Evolutionary conservation across 2,797 vertebrate species (phyloP), one percentile per base, ranked within the genome.

Genomic region (Nyctibius grandis): DNA sequence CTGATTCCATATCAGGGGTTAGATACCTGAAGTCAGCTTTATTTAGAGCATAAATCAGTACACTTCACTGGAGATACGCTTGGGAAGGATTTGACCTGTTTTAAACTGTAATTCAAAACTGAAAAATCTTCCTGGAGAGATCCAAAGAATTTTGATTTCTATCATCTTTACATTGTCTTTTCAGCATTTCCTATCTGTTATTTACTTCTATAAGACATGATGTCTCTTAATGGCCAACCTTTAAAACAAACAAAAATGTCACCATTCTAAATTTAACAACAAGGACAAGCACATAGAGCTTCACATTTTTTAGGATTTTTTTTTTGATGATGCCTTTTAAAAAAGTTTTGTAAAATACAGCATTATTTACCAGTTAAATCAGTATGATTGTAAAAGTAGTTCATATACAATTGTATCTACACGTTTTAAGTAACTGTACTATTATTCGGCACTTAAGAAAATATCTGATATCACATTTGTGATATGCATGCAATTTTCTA

Each of bases 271-370:
- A 60, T 3, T 13, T 26, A 83, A 53, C 2, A 73, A 54, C 9
- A 54, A 26, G 22, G 16, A 42, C 11, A n/a, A 0, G 0, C 17
- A 60, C 3, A 15, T 1, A 25, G 9, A 28, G 7, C 10, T 56
- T 5, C 12, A 17, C 14, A 3, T 15, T 92, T 74, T n/a, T 60
- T n/a, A n/a, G n/a, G n/a, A n/a, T n/a, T n/a, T n/a, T 59, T 26
- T n/a, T 57, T 79, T 36, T 50, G 1, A 38, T 10, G 11, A 38
- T 29, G 36, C 2, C 9, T 63, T 38, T 51, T 28, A 17, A 16
- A 57, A 42, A 69, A 61, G 15, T 29, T 93, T 60, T 67, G 26
- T 51, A 63, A 72, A 76, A 45, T 8, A 18, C 5, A 67, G 7
- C 8, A 34, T 67, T 80, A 44, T 63, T 79, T 70, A 60, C 19